Conservation (phyloP, 2,113 vertebrate genomes). For the Pelodiscus sinensis region DNA sequence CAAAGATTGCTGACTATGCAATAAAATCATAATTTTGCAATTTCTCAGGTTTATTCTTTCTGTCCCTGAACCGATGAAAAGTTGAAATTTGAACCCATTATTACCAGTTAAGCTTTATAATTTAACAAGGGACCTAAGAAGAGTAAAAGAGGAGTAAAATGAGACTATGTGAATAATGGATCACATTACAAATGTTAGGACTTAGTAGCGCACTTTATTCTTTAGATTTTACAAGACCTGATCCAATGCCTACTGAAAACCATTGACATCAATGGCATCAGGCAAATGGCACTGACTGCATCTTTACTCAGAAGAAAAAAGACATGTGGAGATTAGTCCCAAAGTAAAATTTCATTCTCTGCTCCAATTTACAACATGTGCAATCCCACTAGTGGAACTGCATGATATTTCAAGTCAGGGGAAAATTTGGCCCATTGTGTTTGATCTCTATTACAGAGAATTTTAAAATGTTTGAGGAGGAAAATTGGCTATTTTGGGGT, state of each 20-base stretch:
- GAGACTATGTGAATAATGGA: not conserved
- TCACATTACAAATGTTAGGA: not conserved
- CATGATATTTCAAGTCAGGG: not conserved
- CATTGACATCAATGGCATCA: not conserved
- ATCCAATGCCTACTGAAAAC: not conserved
- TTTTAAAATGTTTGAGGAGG: not conserved
- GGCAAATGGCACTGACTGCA: not conserved
- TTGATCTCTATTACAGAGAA: not conserved
- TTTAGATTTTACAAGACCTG: not conserved
- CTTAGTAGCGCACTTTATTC: not conserved
- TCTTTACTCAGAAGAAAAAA: not conserved
- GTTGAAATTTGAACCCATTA: not conserved
- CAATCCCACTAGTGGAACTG: rapidly evolving
- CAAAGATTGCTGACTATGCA: not conserved
- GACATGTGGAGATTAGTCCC: not conserved
- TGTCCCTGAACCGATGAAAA: rapidly evolving
- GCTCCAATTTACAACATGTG: rapidly evolving
- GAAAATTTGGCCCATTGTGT: not conserved
- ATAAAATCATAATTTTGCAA: not conserved
- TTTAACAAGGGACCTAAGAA: rapidly evolving
- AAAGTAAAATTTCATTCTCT: not conserved
- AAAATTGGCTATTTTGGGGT: not conserved
- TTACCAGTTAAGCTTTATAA: not conserved
- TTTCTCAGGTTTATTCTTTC: not conserved
- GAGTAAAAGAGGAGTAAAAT: not conserved